Evolutionary conservation across 1,140 invertebrate species (phyloP), one percentile per base, ranked within the genome.

Genomic region (Aphaenogaster ashmeadi): DNA sequence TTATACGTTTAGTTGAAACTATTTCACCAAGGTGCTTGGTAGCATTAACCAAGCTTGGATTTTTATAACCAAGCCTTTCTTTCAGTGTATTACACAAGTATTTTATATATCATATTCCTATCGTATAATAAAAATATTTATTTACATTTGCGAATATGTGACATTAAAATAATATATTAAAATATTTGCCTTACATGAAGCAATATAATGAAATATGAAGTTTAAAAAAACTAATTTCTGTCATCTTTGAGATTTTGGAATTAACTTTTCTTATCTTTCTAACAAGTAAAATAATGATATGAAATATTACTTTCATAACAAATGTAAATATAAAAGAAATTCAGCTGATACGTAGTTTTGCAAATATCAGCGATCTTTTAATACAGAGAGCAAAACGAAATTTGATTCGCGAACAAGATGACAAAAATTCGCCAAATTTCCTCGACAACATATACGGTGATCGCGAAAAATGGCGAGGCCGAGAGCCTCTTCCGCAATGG

Each of bases 391-490:
- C 2, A 15, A 41, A 56, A 62, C 62, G 27, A 44, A 62, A 67
- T 36, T 47, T 18, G 15, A 56, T 27, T 11, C 21, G 47, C 15
- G 52, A 74, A 15, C 15, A 52, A 44, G 47, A 41, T 36, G 21
- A 33, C 21, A 38, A 47, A 66, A 86, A 79, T 56, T 66, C 47
- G n/a, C 1, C 41, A 47, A 84, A 74, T 56, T 62, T 38, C n/a
- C 11, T 33, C 33, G 54, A 56, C 21, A 54, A 75, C 52, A 11
- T 71, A 27, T 38, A 75, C 21, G 13, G 7, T 15, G 62, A 72
- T 87, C 72, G 44, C 54, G 78, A 85, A 89, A 88, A 87, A 81
- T 86, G 66, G 86, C 36, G 54, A 79, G 84, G 54, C 41, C 72
- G 72, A 89, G 54, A 27, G 33, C 41, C 38, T 67, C 56, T 56